Base-by-base conservation (phyloP, 2,888 invertebrate species). In the Mimas tiliae region DNA sequence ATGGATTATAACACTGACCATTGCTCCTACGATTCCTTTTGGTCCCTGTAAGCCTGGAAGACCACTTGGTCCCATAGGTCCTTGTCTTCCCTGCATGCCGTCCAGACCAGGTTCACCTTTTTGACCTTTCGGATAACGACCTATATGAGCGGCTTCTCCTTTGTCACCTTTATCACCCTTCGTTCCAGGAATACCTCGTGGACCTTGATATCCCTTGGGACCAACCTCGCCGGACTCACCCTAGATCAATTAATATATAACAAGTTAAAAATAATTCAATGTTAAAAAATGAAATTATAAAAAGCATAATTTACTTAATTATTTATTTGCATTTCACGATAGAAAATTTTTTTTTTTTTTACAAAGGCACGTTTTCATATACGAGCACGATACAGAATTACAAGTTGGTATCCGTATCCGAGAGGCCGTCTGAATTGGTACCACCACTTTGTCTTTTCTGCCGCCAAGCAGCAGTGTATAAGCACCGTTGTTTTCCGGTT, bases 41-140 rank as follows among this genome's bases (percentile, higher is more conserved):
- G 89, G 82, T 64, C 97, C 96, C 42, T 84, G 72, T 21, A 89
- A 80, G 12, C 96, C 96, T 4, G 84, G 75, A n/a, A 90, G 93
- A 47, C 96, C 97, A 52, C 92, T 78, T 0, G 94, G 94, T 3
- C 97, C 97, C 6, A 95, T 94, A 50, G 94, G 89, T 14, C 97
- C 97, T 11, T 94, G 90, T 9, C 90, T 88, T 52, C 97, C 97
- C 74, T 93, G 94, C 63, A 95, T 95, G 53, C 98, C 98, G 77
- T 96, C 95, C 50, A 94, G 87, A 63, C 98, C 97, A 4, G 96
- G 96, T 85, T 98, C 97, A 82, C 98, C 98, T 81, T 98, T 98
- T 83, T 97, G 96, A 48, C 98, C 98, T 85, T 97, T 97, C 0
- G 95, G 93, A 74, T 95, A 95, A 27, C 95, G 93, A 68, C 96